phyloP scores from a whole-genome alignment of 92 coral and sea anemone genomes.

The Blastomussa wellsi region DNA sequence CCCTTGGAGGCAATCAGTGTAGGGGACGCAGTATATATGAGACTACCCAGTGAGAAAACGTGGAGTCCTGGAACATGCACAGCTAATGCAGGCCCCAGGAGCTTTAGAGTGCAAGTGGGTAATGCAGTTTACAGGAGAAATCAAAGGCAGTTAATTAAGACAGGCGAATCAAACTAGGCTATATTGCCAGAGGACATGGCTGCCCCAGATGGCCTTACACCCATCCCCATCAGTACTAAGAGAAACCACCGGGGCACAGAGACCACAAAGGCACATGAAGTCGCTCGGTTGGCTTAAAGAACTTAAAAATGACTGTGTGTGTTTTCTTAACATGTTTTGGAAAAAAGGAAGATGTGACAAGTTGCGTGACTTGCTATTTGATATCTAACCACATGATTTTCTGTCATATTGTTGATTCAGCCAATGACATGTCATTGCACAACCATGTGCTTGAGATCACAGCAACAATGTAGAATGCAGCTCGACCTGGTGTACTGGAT shows the following conservation, averaged over 20 bases:
- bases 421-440: neutral
- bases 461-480: neutral
- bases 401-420: no score
- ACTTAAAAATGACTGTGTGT: neutral
- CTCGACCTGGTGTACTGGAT: neutral
- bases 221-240: neutral
- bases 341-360: conserved; percentile 3
- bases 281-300: conserved; percentile 41
- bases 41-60: conserved; percentile 47
- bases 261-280: conserved; percentile 8
- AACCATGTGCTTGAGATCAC: neutral
- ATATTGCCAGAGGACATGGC: neutral
- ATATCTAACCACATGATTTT: neutral
- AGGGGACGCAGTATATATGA: conserved; percentile 50
- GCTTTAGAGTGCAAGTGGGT: conserved; percentile 28
- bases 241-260: neutral
- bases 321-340: neutral
- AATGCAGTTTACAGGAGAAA: conserved; percentile 37
- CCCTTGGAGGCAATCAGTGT: conserved; percentile 36
- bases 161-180: conserved; percentile 21
- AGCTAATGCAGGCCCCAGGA: conserved; percentile 34
- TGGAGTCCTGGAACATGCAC: conserved; percentile 57
- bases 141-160: conserved; percentile 42
- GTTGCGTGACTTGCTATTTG: neutral
- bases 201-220: neutral